Base-by-base conservation (phyloP, 1,140 invertebrate genomes). In the Pseudomyrmex dendroicus region DNA sequence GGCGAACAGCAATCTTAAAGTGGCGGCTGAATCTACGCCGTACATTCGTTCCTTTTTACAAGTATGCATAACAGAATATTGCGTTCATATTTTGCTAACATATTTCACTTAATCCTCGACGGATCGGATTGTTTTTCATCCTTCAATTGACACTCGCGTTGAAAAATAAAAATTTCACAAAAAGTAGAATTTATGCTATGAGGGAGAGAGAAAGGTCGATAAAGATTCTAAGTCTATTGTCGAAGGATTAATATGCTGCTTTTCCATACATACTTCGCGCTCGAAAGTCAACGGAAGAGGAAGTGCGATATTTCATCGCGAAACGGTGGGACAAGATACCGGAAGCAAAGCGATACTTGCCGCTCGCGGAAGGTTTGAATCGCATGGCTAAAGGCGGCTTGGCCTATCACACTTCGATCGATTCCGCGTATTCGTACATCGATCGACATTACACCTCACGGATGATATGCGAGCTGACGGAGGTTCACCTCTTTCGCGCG, bases 391-490 rank as follows among this genome's bases (percentile, higher is more conserved):
- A 82, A 0, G 89, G 89, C 3, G 74, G 48, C 20, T 50, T 90
- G 59, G 89, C 89, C 59, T 90, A 88, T 78, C 86, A 90, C 44
- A 83, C 89, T 0, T 78, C 83, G 61, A 62, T 74, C 22, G 85
- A 90, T 22, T 54, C 63, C 4, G 89, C 89, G 56, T 90, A 90
- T 89, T 84, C 86, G 2, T 85, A 90, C 15, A 88, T 90, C 13
- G 89, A 90, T 3, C 57, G 57, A 0, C 15, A 77, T 13, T 90
- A 90, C 46, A 57, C 73, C n/a, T 25, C 84, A 7, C 68, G 78
- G 17, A 90, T 85, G 63, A 90, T 90, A 46, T 90, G 89, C 52
- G 86, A 90, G 46, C 59, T 90, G 2, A 90, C 89, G 5, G 89
- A 90, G 35, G 73, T 90, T 54, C 89, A 90, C 72, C 52, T 89